phyloP scores from a whole-genome alignment of 2,113 vertebrate species.

The Phylloscopus trochilus region DNA sequence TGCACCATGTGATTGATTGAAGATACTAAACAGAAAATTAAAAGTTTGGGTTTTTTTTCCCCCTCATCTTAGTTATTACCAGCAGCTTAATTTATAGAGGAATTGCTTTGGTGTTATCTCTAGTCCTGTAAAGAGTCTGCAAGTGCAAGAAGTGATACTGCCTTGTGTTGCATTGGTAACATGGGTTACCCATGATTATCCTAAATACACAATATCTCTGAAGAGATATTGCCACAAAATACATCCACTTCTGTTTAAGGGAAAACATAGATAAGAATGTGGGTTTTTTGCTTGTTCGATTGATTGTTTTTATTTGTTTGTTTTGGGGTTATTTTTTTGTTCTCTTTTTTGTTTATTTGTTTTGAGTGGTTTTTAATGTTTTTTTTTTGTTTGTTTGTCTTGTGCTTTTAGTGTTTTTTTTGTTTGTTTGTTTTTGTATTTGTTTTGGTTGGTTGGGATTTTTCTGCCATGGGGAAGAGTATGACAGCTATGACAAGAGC shows the following conservation, averaged over 20 bases:
- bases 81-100: constrained; percentile 56
- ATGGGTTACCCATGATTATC: neutral
- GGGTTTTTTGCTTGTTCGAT: neutral
- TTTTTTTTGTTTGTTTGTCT: neutral
- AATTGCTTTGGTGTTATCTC: constrained; percentile 64
- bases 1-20: constrained; percentile 64
- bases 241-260: neutral
- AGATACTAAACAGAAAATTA: constrained; percentile 74
- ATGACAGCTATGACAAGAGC: neutral
- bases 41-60: neutral
- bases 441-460: neutral
- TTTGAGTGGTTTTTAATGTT: neutral
- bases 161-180: neutral
- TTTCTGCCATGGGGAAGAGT: neutral
- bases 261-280: neutral
- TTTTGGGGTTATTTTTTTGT: too few relatives aligned
- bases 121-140: constrained; percentile 26
- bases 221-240: neutral
- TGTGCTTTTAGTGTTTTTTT: neutral
- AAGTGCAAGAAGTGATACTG: neutral
- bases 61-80: constrained; percentile 59
- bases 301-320: neutral
- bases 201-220: neutral
- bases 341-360: neutral
- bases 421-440: neutral